phyloP scores from a whole-genome alignment of 2,113 vertebrate species.

The Myanophis thanlyinensis region DNA sequence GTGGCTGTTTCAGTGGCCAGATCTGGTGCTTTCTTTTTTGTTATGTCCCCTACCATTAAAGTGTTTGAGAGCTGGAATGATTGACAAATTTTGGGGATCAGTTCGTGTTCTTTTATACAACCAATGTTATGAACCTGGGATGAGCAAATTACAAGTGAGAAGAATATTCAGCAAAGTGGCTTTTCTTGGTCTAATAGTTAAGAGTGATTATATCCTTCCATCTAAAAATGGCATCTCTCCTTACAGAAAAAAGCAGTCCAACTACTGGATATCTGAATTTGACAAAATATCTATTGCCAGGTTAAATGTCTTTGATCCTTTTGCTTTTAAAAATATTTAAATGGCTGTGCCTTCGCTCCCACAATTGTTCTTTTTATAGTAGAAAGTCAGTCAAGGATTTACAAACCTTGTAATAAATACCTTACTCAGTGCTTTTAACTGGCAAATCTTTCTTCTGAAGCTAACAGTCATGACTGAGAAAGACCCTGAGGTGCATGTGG shows the following conservation, averaged over 20 bases:
- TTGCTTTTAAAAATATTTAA: neutral
- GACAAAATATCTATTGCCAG: neutral
- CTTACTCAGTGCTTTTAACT: neutral
- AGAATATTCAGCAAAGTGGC: neutral
- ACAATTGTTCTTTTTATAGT: neutral
- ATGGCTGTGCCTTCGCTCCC: neutral
- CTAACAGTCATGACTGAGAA: conserved; percentile 74
- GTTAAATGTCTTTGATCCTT: accelerated
- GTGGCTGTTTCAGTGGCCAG: neutral
- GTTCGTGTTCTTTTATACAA: neutral
- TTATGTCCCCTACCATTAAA: neutral
- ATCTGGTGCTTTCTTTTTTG: neutral
- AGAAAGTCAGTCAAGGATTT: accelerated
- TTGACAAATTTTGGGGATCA: neutral
- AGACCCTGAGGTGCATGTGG: conserved; percentile 66
- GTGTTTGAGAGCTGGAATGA: neutral
- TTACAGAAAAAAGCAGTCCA: neutral
- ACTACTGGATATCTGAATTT: neutral
- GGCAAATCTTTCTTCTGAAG: conserved; percentile 5
- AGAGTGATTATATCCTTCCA: neutral
- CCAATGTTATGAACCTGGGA: neutral
- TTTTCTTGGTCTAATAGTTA: neutral
- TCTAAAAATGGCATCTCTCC: neutral
- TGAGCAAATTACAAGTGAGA: neutral
- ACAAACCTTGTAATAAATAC: accelerated